phyloP scores from a whole-genome alignment of 2,113 vertebrate genomes.

The Caranx ignobilis region DNA sequence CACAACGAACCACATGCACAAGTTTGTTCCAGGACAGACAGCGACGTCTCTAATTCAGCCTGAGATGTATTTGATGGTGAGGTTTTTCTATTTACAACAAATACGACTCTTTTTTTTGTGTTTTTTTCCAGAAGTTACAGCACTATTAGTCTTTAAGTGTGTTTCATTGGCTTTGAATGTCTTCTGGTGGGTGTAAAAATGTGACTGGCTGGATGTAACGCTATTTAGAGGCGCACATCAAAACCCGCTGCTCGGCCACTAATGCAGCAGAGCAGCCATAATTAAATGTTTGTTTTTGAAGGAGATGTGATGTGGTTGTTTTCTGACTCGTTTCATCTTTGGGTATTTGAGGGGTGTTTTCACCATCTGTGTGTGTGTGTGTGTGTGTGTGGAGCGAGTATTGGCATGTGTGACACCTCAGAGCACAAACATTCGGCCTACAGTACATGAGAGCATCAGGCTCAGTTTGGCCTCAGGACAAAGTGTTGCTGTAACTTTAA shows the following conservation, averaged over 20 bases:
- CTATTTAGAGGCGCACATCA: slow-evolving; percentile 67
- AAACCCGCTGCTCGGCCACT: slow-evolving; percentile 47
- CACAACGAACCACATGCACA: neutral
- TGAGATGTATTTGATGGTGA: slow-evolving; percentile 20
- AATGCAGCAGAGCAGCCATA: slow-evolving; percentile 59
- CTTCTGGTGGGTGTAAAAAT: slow-evolving; percentile 59
- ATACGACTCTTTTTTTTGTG: slow-evolving; percentile 38
- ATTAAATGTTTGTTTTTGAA: slow-evolving; percentile 74
- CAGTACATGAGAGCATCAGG: too few species aligned
- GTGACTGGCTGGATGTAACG: slow-evolving; percentile 52
- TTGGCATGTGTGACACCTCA: too few species aligned
- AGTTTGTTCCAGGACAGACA: slow-evolving; percentile 7
- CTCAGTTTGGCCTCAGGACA: too few species aligned
- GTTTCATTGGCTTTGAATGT: slow-evolving; percentile 65
- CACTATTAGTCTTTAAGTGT: slow-evolving; percentile 61
- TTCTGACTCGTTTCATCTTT: slow-evolving; percentile 68
- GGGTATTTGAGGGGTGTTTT: slow-evolving; percentile 53
- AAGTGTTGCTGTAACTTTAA: too few species aligned
- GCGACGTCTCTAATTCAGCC: slow-evolving; percentile 11
- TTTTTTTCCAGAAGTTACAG: slow-evolving; percentile 32
- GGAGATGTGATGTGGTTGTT: slow-evolving; percentile 74
- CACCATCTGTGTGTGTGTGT: slow-evolving; percentile 47
- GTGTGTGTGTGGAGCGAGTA: slow-evolving; percentile 19
- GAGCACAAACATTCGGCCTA: neutral
- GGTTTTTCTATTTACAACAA: slow-evolving; percentile 26